Conservation (phyloP, 23 tunicate species). For the Ascidia mentula region DNA sequence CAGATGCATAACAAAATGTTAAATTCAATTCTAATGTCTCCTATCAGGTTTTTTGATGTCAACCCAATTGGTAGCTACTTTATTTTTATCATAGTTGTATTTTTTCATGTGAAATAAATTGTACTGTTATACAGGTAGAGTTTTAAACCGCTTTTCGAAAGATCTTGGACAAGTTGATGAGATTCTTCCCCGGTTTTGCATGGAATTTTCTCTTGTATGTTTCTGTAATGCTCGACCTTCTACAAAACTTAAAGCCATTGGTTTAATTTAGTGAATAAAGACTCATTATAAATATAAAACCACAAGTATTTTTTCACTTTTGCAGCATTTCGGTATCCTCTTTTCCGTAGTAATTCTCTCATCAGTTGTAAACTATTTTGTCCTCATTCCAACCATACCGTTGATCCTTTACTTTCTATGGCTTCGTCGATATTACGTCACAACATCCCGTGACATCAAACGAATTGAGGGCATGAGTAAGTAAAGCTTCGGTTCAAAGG, state of each 20-base stretch:
- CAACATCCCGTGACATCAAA: constrained; percentile 80
- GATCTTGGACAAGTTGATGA: constrained; percentile 95
- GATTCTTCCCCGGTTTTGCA: constrained; percentile 41
- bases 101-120: too few relatives aligned
- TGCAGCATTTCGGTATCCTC: not conserved
- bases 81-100: not conserved
- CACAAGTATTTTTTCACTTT: not conserved
- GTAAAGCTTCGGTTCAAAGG: constrained; percentile 2
- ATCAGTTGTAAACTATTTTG: constrained; percentile 40
- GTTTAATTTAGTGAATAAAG: too few relatives aligned
- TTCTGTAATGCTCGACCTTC: too few relatives aligned
- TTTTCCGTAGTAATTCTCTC: constrained; percentile 31
- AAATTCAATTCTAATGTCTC: constrained; percentile 44
- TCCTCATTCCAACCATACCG: constrained; percentile 51
- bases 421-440: constrained; percentile 67
- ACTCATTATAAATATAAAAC: too few relatives aligned
- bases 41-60: constrained; percentile 79
- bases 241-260: too few relatives aligned
- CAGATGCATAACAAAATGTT: constrained; percentile 81
- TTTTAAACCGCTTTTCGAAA: constrained; percentile 95
- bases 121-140: constrained; percentile 30
- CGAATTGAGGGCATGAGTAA: constrained; percentile 84
- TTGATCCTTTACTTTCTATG: constrained; percentile 43
- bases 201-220: constrained; percentile 66
- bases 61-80: constrained; percentile 70